Conservation (phyloP, 2,113 vertebrate species). For the Mus musculus region DNA sequence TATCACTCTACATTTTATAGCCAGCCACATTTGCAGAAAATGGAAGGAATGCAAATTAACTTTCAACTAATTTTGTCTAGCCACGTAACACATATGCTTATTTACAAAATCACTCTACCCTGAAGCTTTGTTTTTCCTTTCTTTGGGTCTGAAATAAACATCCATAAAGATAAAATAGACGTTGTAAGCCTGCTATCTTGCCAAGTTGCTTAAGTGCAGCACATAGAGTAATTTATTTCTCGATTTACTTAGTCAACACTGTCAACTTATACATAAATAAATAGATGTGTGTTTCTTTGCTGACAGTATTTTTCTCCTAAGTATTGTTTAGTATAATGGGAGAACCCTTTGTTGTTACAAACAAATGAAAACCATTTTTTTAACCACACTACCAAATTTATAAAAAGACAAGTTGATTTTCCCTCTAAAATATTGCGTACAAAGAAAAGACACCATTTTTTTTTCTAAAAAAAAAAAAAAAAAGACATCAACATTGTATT, state of each 20-base stretch:
- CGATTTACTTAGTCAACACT: slow-evolving; percentile 43
- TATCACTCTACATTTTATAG: background rate
- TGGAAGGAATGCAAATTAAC: slow-evolving; percentile 13
- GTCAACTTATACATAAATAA: background rate
- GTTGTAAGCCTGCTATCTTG: background rate
- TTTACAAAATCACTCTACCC: slow-evolving; percentile 22
- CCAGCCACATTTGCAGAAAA: background rate
- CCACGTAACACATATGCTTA: background rate
- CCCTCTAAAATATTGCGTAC: background rate
- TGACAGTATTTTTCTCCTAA: slow-evolving; percentile 6
- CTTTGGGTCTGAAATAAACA: slow-evolving; percentile 8
- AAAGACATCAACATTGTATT: slow-evolving; percentile 7
- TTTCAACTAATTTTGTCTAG: slow-evolving; percentile 37
- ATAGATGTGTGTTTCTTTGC: background rate
- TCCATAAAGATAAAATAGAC: background rate
- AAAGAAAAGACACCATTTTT: background rate
- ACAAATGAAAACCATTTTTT: slow-evolving; percentile 54
- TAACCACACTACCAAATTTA: slow-evolving; percentile 53
- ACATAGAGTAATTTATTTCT: background rate
- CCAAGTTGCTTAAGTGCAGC: background rate
- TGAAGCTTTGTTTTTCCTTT: slow-evolving; percentile 7
- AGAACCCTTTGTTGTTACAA: slow-evolving; percentile 46
- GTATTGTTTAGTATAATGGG: slow-evolving; percentile 27
- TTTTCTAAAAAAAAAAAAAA: background rate
- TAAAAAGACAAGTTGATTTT: background rate